phyloP scores from a whole-genome alignment of 92 coral and sea anemone genomes.

The Porites divaricata region DNA sequence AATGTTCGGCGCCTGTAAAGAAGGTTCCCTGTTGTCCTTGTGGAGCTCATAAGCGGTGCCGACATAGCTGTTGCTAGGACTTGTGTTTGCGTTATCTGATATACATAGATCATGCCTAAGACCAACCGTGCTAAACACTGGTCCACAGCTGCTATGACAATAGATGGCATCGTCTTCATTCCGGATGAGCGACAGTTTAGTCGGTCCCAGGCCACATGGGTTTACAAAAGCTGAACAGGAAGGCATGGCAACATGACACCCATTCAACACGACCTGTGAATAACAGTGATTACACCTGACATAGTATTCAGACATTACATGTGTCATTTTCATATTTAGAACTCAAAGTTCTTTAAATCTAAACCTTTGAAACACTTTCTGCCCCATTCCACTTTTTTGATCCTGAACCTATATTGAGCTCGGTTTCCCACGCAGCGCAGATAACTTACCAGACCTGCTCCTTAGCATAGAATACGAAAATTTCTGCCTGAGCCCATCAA shows the following conservation, averaged over 20 bases:
- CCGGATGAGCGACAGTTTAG: neutral
- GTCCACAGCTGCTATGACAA: neutral
- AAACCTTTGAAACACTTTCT: too few species aligned
- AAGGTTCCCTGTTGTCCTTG: conserved; percentile 1
- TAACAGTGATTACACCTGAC: neutral
- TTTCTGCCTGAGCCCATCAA: too few species aligned
- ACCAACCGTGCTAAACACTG: neutral
- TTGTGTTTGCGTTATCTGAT: neutral
- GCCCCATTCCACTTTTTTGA: too few species aligned
- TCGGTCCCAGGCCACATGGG: conserved; percentile 4
- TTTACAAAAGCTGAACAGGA: conserved; percentile 24
- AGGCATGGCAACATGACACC: conserved; percentile 1
- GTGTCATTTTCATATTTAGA: too few species aligned
- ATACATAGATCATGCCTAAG: neutral
- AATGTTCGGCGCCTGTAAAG: neutral
- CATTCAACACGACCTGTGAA: neutral
- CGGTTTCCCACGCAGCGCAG: too few species aligned
- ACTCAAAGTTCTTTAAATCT: too few species aligned
- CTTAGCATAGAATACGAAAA: too few species aligned
- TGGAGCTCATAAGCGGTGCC: neutral
- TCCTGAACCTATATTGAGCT: too few species aligned
- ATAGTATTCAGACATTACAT: too few species aligned
- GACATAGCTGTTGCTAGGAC: neutral
- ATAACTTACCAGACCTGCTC: too few species aligned
- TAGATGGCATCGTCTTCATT: neutral